phyloP scores from a whole-genome alignment of 2,113 vertebrate genomes.

The Hiodon alosoides region DNA sequence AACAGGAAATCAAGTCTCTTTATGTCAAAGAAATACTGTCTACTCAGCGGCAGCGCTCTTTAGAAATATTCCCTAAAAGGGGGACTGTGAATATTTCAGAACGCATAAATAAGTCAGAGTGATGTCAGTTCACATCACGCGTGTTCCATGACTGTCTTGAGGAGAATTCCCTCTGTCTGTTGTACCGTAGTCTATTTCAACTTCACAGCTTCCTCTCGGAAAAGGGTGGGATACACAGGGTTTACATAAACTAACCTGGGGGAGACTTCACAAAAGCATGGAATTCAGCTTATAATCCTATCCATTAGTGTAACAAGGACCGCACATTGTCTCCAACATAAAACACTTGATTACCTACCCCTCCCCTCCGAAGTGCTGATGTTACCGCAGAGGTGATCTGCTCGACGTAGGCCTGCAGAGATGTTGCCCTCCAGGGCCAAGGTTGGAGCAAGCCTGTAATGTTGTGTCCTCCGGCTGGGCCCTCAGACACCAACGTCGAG shows the following conservation, averaged over 20 bases:
- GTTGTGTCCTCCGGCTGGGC: no score
- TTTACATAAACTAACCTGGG: background rate
- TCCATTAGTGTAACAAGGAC: no score
- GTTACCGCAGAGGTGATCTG: no score
- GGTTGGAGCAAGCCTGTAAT: no score
- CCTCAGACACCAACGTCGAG: no score
- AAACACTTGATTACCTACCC: no score
- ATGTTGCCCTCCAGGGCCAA: no score
- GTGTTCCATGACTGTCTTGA: background rate
- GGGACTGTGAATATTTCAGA: slow-evolving; percentile 19
- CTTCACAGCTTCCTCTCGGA: slow-evolving; percentile 11
- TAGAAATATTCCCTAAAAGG: slow-evolving; percentile 13
- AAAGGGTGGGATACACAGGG: background rate
- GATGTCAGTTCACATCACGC: slow-evolving; percentile 19
- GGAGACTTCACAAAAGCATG: background rate
- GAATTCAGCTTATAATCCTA: background rate
- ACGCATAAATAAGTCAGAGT: slow-evolving; percentile 21
- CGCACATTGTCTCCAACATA: no score
- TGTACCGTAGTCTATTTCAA: slow-evolving; percentile 10
- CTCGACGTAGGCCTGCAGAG: no score
- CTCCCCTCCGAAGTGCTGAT: no score
- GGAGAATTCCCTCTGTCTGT: background rate
- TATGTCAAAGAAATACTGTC: slow-evolving; percentile 33
- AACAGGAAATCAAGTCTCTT: slow-evolving; percentile 20
- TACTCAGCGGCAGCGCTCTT: slow-evolving; percentile 20